These are phyloP conservation scores for Aphis craccivora DNA, from an alignment of 1,140 invertebrate genomes.

Conservation along the genomic window DNA sequence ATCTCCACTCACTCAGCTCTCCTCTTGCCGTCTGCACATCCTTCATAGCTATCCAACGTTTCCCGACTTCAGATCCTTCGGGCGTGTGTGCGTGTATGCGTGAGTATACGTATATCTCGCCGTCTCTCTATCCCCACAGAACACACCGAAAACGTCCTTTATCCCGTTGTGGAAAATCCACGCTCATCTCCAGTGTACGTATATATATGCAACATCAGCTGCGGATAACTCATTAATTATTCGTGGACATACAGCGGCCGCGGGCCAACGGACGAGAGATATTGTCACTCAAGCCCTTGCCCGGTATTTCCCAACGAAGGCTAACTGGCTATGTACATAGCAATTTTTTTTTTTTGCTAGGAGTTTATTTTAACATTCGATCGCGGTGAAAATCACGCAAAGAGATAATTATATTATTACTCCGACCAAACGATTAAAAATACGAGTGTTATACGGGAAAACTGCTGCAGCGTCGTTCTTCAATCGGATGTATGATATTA, in stretches of 20 bases:
- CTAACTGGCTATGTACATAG: background rate
- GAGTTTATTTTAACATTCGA: background rate
- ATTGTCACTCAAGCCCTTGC: background rate
- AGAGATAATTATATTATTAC: background rate
- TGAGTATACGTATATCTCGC: background rate
- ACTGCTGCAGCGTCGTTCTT: background rate
- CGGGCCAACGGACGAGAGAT: background rate
- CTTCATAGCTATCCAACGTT: background rate
- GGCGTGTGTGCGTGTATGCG: background rate
- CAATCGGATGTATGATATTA: background rate
- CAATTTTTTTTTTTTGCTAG: background rate
- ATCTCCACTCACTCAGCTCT: background rate
- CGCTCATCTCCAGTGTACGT: no score
- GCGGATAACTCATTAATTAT: background rate
- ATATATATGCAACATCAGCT: background rate
- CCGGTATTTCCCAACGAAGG: background rate
- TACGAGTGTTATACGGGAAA: background rate
- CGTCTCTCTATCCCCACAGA: background rate
- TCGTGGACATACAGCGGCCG: background rate
- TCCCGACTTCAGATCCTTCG: background rate
- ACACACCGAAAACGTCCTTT: constrained; percentile 18
- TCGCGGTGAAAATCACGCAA: background rate
- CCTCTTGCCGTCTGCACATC: background rate
- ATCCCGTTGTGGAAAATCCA: background rate
- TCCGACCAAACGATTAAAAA: background rate